These are phyloP conservation scores for Caenorhabditis uteleia DNA, from an alignment of 2,888 invertebrate genomes.

Conservation along the genomic window DNA sequence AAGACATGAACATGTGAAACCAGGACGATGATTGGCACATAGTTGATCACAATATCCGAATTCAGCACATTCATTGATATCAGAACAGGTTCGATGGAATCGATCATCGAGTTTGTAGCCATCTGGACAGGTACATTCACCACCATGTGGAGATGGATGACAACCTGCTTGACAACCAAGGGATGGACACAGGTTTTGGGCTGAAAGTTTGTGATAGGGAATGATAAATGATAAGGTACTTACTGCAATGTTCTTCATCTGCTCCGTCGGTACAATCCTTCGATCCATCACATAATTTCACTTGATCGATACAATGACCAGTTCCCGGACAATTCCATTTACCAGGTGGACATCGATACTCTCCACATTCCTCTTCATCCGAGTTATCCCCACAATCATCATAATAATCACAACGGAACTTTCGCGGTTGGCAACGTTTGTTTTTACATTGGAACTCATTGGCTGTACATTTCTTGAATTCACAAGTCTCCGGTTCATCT, in stretches of 20 bases:
- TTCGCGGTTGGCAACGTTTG: conserved; percentile 70
- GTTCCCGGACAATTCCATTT: conserved; percentile 64
- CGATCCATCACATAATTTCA: conserved; percentile 93
- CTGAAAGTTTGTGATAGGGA: conserved; percentile 70
- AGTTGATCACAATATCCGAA: conserved; percentile 84
- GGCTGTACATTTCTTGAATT: conserved; percentile 67
- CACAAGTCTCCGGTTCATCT: conserved; percentile 65
- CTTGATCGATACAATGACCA: conserved; percentile 89
- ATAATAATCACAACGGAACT: conserved; percentile 76
- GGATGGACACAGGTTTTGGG: conserved; percentile 82
- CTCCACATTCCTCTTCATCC: conserved; percentile 75
- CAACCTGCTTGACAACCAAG: conserved; percentile 90
- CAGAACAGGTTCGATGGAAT: conserved; percentile 84
- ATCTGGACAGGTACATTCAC: conserved; percentile 83
- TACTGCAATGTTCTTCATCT: conserved; percentile 77
- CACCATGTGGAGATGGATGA: conserved; percentile 80
- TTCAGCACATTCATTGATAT: conserved; percentile 81
- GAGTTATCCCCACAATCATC: conserved; percentile 90
- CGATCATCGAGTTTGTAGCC: conserved; percentile 84
- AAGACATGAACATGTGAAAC: conserved; percentile 74
- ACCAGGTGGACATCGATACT: conserved; percentile 66
- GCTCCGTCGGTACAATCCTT: conserved; percentile 94
- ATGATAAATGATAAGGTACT: conserved; percentile 13
- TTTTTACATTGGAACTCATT: conserved; percentile 70
- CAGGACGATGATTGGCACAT: conserved; percentile 84